Conservation (phyloP, 2,113 vertebrate species). For the Sceloporus tristichus region DNA sequence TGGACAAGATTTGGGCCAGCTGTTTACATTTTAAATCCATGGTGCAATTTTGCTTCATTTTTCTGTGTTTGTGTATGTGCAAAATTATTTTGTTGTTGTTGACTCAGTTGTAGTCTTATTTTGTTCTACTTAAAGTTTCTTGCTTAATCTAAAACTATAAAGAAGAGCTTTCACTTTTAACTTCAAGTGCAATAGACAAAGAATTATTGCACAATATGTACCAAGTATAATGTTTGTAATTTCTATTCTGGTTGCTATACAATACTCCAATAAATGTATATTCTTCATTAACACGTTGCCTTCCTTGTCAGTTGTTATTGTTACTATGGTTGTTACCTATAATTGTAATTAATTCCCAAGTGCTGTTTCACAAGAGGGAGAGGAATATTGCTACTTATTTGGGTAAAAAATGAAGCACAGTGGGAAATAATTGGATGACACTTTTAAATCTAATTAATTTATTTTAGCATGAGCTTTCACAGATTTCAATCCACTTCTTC, state of each 20-base stretch:
- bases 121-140: background rate
- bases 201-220: conserved; percentile 1
- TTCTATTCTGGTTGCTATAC: background rate
- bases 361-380: background rate
- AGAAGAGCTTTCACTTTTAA: conserved; percentile 21
- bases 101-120: background rate
- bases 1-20: background rate
- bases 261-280: conserved; percentile 31
- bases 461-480: no score
- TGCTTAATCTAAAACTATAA: background rate
- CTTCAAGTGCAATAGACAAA: background rate
- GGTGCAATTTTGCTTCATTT: conserved; percentile 7
- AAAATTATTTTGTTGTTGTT: background rate
- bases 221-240: conserved; percentile 9
- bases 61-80: background rate
- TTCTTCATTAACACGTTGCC: background rate
- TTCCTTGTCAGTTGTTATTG: background rate
- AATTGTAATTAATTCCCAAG: background rate
- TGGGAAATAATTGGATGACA: no score
- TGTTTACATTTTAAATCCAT: conserved; percentile 19
- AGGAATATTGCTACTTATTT: background rate
- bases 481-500: no score
- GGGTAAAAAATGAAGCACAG: background rate
- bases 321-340: background rate
- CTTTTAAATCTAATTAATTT: no score